Percentiles rank a stretch among this genome's conserved stretches.
phyloP scores from a whole-genome alignment of 2,888 invertebrate species.

The Herminia tarsipennalis region DNA sequence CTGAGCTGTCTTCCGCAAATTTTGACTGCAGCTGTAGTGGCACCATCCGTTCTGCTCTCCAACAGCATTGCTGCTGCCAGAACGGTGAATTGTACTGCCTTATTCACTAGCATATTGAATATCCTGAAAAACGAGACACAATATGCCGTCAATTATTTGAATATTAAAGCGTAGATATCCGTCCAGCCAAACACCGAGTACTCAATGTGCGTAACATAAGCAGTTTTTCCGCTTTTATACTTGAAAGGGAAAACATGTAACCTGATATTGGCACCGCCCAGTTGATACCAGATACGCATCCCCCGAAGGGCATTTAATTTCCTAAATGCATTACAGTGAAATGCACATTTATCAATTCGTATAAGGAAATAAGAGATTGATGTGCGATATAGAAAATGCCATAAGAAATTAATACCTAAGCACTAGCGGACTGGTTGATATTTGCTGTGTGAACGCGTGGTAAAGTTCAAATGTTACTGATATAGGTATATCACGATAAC shows the following conservation, averaged over 20 bases:
- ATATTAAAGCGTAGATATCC: slow-evolving; percentile 4
- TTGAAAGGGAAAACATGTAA: slow-evolving; percentile 74
- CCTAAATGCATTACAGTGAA: slow-evolving; percentile 74
- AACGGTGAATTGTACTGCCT: slow-evolving; percentile 61
- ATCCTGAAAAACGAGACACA: slow-evolving; percentile 34
- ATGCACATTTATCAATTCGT: slow-evolving; percentile 58
- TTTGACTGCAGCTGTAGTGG: slow-evolving; percentile 61
- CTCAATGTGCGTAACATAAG: slow-evolving; percentile 70
- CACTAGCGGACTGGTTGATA: too few relatives aligned
- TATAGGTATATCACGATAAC: slow-evolving; percentile 18
- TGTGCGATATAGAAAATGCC: slow-evolving; percentile 25
- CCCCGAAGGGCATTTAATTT: slow-evolving; percentile 72
- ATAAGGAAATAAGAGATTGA: slow-evolving; percentile 32
- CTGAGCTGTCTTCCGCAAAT: slow-evolving; percentile 76
- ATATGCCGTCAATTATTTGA: slow-evolving; percentile 7
- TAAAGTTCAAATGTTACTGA: slow-evolving; percentile 48
- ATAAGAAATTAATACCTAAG: slow-evolving; percentile 12
- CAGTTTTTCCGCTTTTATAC: slow-evolving; percentile 73
- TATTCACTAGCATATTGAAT: slow-evolving; percentile 64
- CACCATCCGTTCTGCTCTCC: slow-evolving; percentile 59
- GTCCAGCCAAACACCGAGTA: slow-evolving; percentile 10
- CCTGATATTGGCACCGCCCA: slow-evolving; percentile 69
- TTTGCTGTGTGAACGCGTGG: slow-evolving; percentile 21
- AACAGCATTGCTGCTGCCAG: slow-evolving; percentile 62
- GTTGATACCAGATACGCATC: slow-evolving; percentile 60